Evolutionary conservation across 2,113 vertebrate species (phyloP).

Genomic region (Burhinus oedicnemus): DNA sequence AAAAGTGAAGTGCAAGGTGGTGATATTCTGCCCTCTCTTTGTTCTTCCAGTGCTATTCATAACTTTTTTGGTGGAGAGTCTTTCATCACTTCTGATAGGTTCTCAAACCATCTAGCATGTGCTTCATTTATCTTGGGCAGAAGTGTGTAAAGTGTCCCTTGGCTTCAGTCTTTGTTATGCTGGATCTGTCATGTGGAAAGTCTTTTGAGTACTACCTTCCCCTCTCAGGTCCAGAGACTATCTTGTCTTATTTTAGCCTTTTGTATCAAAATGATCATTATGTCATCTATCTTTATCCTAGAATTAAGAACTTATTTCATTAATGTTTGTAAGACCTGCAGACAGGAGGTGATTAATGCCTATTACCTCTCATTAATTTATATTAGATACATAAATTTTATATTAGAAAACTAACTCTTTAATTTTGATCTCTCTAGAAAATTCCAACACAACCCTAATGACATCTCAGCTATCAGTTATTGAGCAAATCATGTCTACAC

Average conservation of each 20-base stretch:
- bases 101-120: rapidly evolving
- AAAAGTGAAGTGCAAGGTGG: neutral
- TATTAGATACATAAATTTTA: neutral
- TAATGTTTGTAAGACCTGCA: neutral
- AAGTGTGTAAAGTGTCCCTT: neutral
- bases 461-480: neutral
- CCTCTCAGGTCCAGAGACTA: neutral
- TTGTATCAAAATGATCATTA: neutral
- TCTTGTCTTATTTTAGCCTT: neutral
- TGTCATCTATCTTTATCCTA: neutral
- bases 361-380: neutral
- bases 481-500: neutral
- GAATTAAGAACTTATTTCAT: neutral
- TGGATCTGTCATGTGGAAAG: neutral
- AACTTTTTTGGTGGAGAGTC: neutral
- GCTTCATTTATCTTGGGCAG: neutral
- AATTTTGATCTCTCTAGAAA: neutral
- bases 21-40: neutral
- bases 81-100: neutral
- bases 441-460: neutral
- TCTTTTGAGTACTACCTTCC: neutral
- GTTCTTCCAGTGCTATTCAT: neutral
- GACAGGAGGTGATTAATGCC: neutral
- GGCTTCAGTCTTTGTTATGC: neutral
- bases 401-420: neutral